These are phyloP conservation scores for Semicossyphus pulcher DNA, from an alignment of 2,113 vertebrate species.

Conservation along the genomic window DNA sequence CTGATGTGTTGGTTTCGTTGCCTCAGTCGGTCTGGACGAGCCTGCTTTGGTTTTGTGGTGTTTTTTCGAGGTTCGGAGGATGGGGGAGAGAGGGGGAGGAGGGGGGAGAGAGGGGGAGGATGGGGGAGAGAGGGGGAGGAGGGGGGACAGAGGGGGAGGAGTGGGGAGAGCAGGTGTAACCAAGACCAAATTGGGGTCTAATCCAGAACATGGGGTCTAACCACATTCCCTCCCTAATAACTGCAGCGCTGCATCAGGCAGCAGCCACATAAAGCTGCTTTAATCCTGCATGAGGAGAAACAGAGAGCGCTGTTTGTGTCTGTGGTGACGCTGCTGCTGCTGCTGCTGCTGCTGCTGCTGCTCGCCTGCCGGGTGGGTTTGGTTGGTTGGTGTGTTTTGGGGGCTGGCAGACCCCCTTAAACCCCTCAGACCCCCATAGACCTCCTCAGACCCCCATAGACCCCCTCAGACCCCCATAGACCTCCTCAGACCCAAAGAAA, in stretches of 20 bases:
- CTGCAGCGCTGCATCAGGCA: not conserved
- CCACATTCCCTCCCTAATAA: conserved; percentile 26
- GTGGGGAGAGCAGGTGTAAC: conserved; percentile 13
- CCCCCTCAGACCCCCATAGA: too few species aligned
- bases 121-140: not conserved
- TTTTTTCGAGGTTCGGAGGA: not conserved
- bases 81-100: rapidly evolving
- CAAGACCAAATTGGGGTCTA: conserved; percentile 11
- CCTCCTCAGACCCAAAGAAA: too few species aligned
- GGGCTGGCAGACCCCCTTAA: not conserved
- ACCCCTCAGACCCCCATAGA: too few species aligned
- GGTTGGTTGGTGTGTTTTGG: not conserved
- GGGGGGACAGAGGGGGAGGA: not conserved
- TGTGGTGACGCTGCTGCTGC: not conserved
- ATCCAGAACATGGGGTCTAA: conserved; percentile 30
- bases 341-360: not conserved
- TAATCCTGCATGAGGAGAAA: conserved; percentile 2
- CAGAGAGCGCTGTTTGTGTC: not conserved
- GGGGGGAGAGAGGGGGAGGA: not conserved
- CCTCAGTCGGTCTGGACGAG: not conserved
- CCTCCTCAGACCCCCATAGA: too few species aligned
- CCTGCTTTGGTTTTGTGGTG: conserved; percentile 9
- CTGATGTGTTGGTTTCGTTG: not conserved
- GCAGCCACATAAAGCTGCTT: conserved; percentile 33
- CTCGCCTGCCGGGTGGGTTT: not conserved